Percentiles rank a stretch among this genome's conserved stretches.
These are phyloP conservation scores for Lepus americanus DNA, from an alignment of 2,113 vertebrate genomes.

Conservation along the genomic window DNA sequence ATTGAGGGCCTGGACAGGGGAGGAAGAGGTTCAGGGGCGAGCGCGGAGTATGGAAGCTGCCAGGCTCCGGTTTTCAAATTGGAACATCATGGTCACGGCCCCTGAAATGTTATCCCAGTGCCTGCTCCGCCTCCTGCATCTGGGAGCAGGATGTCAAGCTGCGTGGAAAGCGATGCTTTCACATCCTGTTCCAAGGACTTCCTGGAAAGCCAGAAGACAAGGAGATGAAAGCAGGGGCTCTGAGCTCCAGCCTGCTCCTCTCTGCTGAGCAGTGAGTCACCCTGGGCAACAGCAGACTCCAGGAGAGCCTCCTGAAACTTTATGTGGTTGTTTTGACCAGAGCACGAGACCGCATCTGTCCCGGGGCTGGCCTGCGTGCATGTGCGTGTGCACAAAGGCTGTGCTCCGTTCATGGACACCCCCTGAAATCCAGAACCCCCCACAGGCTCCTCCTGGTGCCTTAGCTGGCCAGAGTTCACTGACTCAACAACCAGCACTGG, in stretches of 20 bases:
- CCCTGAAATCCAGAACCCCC: fast-evolving
- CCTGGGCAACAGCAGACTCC: background rate
- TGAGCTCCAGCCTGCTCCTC: background rate
- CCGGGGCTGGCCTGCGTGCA: background rate
- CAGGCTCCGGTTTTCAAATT: background rate
- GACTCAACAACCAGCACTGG: background rate
- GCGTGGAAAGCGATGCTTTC: background rate
- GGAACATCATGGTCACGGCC: background rate
- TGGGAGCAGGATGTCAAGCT: constrained; percentile 44
- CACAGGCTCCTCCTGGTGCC: background rate
- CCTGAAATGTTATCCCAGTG: background rate
- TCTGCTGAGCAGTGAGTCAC: background rate
- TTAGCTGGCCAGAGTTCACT: background rate
- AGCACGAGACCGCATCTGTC: background rate
- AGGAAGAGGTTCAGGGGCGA: background rate
- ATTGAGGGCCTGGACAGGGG: background rate
- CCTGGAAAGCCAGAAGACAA: constrained; percentile 64
- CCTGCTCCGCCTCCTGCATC: background rate
- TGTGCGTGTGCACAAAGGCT: background rate
- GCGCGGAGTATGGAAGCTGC: background rate
- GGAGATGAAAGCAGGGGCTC: background rate
- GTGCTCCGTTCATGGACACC: too few species aligned
- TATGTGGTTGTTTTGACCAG: background rate
- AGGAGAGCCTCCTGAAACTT: background rate
- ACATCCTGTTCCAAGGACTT: constrained; percentile 56